These are phyloP conservation scores for Nerophis lumbriciformis DNA, from an alignment of 2,113 vertebrate genomes.

Conservation along the genomic window DNA sequence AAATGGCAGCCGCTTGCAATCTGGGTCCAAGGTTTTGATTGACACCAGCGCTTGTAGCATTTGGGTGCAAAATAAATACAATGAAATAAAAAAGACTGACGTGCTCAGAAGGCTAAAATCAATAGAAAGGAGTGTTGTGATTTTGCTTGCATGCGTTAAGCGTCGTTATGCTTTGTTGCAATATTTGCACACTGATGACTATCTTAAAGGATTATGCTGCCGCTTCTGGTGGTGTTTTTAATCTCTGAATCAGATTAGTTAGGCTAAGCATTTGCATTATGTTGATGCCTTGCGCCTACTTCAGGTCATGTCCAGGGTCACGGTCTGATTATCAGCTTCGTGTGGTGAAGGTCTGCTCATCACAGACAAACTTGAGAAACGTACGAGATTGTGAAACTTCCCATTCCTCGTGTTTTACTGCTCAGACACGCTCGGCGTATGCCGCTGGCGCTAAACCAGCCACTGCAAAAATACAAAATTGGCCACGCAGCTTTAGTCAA, in stretches of 20 bases:
- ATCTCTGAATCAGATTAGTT: conserved; percentile 39
- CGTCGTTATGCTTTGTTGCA: conserved; percentile 19
- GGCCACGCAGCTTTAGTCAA: not conserved
- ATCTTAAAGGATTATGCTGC: conserved; percentile 37
- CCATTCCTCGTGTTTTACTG: not conserved
- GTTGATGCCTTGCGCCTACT: not conserved
- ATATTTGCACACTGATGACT: conserved; percentile 35
- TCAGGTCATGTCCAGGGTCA: not conserved
- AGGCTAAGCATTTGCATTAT: conserved; percentile 20
- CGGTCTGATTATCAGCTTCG: not conserved
- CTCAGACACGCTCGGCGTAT: not conserved
- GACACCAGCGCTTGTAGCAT: conserved; percentile 6
- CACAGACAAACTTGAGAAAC: not conserved
- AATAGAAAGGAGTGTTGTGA: not conserved
- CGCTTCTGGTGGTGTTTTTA: conserved; percentile 8
- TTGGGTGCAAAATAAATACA: not conserved
- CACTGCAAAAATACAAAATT: not conserved
- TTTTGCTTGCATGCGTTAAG: conserved; percentile 22
- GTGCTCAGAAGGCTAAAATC: conserved; percentile 17
- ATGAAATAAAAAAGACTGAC: not conserved
- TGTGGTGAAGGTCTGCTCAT: not conserved
- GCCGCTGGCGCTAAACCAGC: not conserved
- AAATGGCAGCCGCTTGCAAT: conserved; percentile 28
- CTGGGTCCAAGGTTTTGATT: conserved; percentile 39
- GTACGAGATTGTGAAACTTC: not conserved